Evolutionary conservation across 2,113 vertebrate species (phyloP).

Genomic region (Cariama cristata): DNA sequence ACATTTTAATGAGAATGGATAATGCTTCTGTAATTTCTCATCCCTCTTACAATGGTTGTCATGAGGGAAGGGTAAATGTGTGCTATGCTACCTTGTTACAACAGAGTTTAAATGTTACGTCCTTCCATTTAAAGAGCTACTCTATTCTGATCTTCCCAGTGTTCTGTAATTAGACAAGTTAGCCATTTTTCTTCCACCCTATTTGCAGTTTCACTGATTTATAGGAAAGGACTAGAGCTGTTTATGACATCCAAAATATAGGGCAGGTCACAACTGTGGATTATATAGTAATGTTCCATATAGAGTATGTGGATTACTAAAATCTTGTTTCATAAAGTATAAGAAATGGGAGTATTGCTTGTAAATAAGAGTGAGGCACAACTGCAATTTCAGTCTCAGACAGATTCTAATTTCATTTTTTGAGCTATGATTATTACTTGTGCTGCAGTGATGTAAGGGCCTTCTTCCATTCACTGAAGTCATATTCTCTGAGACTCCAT

Average conservation of each 20-base stretch:
- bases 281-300: neutral
- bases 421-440: neutral
- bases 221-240: neutral
- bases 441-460: neutral
- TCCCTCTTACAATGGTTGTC: neutral
- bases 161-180: constrained; percentile 33
- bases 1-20: neutral
- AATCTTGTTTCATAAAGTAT: neutral
- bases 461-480: neutral
- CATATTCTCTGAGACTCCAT: neutral
- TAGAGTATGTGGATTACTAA: neutral
- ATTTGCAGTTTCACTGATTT: constrained; percentile 30
- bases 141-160: neutral
- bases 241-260: neutral
- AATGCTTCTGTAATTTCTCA: neutral
- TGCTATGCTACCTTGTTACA: neutral
- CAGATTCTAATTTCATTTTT: neutral
- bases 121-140: neutral
- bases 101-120: neutral
- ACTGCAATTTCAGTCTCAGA: neutral
- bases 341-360: neutral
- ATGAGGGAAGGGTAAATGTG: neutral
- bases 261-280: neutral
- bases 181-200: neutral
- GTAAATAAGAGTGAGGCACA: neutral